Percentiles rank a stretch among this genome's conserved stretches.
These are phyloP conservation scores for Perodicticus potto DNA, from an alignment of 2,797 vertebrate species.

Conservation along the genomic window DNA sequence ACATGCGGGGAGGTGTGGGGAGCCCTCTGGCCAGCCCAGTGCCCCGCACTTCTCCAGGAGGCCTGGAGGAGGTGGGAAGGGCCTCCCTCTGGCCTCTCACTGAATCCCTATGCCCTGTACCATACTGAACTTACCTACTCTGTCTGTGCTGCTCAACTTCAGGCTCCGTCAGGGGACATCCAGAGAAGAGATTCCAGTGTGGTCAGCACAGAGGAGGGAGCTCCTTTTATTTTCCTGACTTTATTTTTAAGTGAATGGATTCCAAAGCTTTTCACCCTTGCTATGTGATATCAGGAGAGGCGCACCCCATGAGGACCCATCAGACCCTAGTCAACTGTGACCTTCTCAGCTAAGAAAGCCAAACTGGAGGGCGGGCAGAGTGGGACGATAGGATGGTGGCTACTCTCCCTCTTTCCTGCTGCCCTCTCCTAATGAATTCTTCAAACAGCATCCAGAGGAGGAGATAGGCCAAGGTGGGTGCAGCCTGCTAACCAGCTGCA, in stretches of 20 bases:
- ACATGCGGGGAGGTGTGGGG: not conserved
- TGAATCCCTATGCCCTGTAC: not conserved
- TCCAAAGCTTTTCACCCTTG: not conserved
- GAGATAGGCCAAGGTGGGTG: not conserved
- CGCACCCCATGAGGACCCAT: not conserved
- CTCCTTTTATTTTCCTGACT: not conserved
- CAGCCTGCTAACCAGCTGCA: not conserved
- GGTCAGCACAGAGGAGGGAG: not conserved
- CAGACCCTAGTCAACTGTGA: not conserved
- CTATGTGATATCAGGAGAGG: not conserved
- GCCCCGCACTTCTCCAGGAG: not conserved
- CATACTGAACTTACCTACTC: not conserved
- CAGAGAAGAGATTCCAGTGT: not conserved
- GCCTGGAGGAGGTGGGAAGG: fast-evolving
- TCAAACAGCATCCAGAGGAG: constrained; percentile 39
- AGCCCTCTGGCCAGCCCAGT: not conserved
- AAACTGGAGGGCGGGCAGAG: not conserved
- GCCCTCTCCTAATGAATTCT: constrained; percentile 55
- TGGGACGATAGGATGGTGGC: not conserved
- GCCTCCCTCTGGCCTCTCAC: not conserved
- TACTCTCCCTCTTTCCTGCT: not conserved
- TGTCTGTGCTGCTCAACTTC: not conserved
- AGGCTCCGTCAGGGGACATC: not conserved
- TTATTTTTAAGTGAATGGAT: not conserved
- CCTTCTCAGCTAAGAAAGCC: constrained; percentile 8